Conservation (phyloP, 2,113 vertebrate species). For the Mus musculus region DNA sequence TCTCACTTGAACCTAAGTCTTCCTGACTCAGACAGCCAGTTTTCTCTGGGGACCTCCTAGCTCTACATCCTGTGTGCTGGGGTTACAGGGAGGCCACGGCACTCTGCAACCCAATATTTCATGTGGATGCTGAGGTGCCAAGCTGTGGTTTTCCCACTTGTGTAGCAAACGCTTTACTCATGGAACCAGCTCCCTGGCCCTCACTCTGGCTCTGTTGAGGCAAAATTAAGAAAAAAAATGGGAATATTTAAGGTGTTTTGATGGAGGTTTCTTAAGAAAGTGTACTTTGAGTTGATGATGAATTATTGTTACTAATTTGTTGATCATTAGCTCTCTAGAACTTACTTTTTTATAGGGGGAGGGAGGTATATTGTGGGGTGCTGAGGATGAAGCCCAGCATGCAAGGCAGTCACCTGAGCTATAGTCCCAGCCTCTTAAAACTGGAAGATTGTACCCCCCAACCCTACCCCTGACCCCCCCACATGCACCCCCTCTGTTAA, state of each 20-base stretch:
- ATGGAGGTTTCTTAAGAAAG: neutral
- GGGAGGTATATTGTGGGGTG: neutral
- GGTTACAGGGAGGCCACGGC: neutral
- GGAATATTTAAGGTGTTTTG: neutral
- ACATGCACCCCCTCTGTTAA: neutral
- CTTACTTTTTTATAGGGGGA: neutral
- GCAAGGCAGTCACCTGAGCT: neutral
- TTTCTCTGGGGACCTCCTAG: neutral
- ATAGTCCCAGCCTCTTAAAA: neutral
- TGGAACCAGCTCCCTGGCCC: neutral
- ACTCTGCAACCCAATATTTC: too few relatives aligned
- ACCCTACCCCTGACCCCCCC: too few relatives aligned
- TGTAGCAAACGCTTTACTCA: neutral
- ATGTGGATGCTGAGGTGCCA: neutral
- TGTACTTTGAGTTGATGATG: neutral
- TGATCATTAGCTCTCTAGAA: neutral
- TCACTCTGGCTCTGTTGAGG: neutral
- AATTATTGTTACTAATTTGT: neutral
- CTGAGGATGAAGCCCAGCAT: neutral
- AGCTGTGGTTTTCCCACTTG: too few relatives aligned
- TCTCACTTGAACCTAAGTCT: too few relatives aligned
- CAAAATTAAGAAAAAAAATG: neutral
- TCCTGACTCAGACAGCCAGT: neutral
- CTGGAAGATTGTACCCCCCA: neutral
- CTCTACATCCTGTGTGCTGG: neutral